Percentiles rank a stretch among this genome's conserved stretches.
Conservation (phyloP, 2,888 invertebrate genomes). For the Metalampra italica region DNA sequence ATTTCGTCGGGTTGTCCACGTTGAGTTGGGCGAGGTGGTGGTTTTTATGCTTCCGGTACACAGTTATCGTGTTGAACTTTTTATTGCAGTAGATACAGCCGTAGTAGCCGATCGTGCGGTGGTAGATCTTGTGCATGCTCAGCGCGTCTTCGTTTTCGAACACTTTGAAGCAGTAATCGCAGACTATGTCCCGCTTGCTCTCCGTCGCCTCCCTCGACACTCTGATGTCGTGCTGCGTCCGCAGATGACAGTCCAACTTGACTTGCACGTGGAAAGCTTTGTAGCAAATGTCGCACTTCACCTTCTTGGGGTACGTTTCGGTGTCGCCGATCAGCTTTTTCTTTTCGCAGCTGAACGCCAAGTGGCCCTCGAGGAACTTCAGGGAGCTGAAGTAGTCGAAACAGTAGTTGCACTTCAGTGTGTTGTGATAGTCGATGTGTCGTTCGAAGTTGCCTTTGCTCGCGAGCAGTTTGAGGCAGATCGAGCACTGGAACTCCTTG, state of each 20-base stretch:
- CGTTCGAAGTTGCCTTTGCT: conserved; percentile 70
- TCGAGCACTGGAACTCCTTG: conserved; percentile 65
- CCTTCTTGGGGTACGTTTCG: conserved; percentile 56
- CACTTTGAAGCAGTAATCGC: conserved; percentile 69
- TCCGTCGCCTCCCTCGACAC: conserved; percentile 42
- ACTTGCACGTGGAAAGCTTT: conserved; percentile 72
- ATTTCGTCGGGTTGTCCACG: conserved; percentile 65
- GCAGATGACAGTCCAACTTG: conserved; percentile 68
- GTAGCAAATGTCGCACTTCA: conserved; percentile 69
- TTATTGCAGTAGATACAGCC: conserved; percentile 73
- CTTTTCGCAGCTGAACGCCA: conserved; percentile 65
- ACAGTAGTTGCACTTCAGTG: conserved; percentile 71
- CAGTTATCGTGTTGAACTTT: conserved; percentile 70
- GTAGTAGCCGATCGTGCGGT: conserved; percentile 60
- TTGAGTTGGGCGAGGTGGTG: conserved; percentile 62
- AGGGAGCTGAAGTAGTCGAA: conserved; percentile 65
- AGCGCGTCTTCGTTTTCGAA: conserved; percentile 67
- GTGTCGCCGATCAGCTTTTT: conserved; percentile 63
- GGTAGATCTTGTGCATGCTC: conserved; percentile 60
- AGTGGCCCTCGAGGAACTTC: conserved; percentile 66
- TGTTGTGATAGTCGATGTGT: conserved; percentile 72
- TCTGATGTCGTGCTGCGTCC: conserved; percentile 54
- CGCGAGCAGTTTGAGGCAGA: conserved; percentile 66
- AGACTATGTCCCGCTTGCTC: conserved; percentile 52
- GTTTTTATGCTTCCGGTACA: conserved; percentile 72